Conservation (phyloP, 1,140 invertebrate genomes). For the Nymphalis io region DNA sequence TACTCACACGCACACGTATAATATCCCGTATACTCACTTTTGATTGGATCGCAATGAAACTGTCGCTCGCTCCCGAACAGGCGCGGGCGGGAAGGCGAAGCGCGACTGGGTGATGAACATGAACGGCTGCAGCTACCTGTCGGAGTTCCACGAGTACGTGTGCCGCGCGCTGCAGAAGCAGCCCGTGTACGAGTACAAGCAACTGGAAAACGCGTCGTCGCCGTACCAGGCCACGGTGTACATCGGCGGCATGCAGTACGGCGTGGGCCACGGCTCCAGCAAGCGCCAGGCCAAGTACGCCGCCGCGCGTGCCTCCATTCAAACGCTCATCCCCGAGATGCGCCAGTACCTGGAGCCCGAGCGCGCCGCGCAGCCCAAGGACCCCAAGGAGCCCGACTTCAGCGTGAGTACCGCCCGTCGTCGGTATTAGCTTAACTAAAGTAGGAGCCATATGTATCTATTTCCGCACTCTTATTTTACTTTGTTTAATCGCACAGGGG, state of each 20-base stretch:
- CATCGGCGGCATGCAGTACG: slow-evolving; percentile 96
- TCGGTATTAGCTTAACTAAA: too few relatives aligned
- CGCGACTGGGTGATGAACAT: slow-evolving; percentile 96
- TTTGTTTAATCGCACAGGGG: too few relatives aligned
- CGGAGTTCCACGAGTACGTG: slow-evolving; percentile 97
- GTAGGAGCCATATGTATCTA: too few relatives aligned
- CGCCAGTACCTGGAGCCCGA: slow-evolving; percentile 82
- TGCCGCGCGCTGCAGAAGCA: slow-evolving; percentile 96
- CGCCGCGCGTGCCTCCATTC: slow-evolving; percentile 93
- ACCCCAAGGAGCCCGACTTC: slow-evolving; percentile 81
- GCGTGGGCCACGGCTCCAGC: slow-evolving; percentile 94
- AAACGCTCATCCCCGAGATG: slow-evolving; percentile 97
- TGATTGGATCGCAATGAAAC: too few relatives aligned
- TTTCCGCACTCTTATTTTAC: too few relatives aligned
- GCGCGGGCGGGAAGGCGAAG: slow-evolving; percentile 56
- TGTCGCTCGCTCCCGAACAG: too few relatives aligned
- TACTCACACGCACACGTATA: background rate
- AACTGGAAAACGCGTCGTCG: slow-evolving; percentile 95
- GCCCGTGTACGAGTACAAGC: slow-evolving; percentile 95
- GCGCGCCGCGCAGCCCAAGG: slow-evolving; percentile 48
- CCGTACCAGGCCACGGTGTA: slow-evolving; percentile 96
- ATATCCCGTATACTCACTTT: background rate
- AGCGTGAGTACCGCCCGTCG: slow-evolving; percentile 79
- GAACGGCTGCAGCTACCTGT: slow-evolving; percentile 96
- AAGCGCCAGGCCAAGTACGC: slow-evolving; percentile 97